These are phyloP conservation scores for Paramormyrops hopkinsi DNA, from an alignment of 2,797 vertebrate species.

Conservation along the genomic window DNA sequence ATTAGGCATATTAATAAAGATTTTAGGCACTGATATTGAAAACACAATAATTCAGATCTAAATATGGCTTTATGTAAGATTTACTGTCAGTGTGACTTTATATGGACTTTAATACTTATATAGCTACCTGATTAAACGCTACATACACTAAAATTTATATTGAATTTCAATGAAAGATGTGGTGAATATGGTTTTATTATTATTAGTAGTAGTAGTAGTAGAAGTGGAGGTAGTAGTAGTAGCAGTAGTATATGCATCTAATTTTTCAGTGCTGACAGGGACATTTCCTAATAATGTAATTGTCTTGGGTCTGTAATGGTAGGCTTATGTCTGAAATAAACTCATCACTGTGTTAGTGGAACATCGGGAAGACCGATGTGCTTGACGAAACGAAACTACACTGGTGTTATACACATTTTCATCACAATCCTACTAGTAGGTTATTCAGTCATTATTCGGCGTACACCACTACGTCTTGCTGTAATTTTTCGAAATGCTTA, in stretches of 20 bases:
- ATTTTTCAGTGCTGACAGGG: not conserved
- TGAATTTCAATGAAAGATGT: not conserved
- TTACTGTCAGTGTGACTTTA: not conserved
- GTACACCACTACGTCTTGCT: not conserved
- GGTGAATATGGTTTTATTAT: not conserved
- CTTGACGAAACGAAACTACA: not conserved
- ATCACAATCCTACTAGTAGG: not conserved
- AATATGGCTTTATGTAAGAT: not conserved
- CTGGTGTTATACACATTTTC: not conserved
- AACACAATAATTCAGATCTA: not conserved
- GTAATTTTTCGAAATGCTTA: slow-evolving; percentile 19
- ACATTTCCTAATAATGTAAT: not conserved
- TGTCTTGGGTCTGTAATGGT: not conserved
- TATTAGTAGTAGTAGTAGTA: not conserved
- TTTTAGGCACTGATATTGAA: not conserved
- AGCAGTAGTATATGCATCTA: not conserved
- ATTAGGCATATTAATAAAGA: not conserved
- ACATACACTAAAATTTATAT: not conserved
- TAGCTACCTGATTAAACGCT: not conserved
- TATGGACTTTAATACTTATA: not conserved
- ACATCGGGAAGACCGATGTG: not conserved
- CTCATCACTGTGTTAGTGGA: not conserved
- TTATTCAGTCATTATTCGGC: too few relatives aligned
- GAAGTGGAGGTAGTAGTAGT: not conserved
- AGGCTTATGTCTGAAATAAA: not conserved